These are phyloP conservation scores for Onychomys torridus DNA, from an alignment of 2,797 vertebrate species.

Conservation along the genomic window DNA sequence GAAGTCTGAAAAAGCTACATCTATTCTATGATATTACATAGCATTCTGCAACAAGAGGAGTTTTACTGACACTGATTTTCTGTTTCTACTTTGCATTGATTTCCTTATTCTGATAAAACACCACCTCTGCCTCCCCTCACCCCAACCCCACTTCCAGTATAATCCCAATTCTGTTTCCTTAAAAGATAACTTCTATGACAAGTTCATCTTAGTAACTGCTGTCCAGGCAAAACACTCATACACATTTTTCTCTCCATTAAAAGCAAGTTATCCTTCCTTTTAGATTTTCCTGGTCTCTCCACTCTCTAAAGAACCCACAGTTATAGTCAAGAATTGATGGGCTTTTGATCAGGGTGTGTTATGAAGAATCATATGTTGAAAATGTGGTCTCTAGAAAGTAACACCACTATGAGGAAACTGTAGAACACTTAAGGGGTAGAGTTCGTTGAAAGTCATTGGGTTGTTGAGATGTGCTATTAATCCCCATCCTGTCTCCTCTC, in stretches of 20 bases:
- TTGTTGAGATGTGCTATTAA: neutral
- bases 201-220: neutral
- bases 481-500: neutral
- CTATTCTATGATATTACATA: constrained; percentile 11
- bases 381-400: neutral
- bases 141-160: neutral
- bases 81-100: neutral
- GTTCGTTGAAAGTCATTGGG: neutral
- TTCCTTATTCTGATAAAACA: neutral
- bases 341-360: neutral
- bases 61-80: neutral
- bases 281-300: neutral
- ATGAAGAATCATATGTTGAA: neutral
- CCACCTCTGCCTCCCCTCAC: neutral
- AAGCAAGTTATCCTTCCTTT: neutral
- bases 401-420: neutral
- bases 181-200: neutral
- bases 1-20: neutral
- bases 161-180: neutral
- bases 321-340: neutral
- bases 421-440: neutral
- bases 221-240: neutral
- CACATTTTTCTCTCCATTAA: neutral
- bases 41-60: neutral
- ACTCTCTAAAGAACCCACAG: neutral